Conservation (phyloP, 1,140 invertebrate species). For the Alviniconcha marisindica region DNA sequence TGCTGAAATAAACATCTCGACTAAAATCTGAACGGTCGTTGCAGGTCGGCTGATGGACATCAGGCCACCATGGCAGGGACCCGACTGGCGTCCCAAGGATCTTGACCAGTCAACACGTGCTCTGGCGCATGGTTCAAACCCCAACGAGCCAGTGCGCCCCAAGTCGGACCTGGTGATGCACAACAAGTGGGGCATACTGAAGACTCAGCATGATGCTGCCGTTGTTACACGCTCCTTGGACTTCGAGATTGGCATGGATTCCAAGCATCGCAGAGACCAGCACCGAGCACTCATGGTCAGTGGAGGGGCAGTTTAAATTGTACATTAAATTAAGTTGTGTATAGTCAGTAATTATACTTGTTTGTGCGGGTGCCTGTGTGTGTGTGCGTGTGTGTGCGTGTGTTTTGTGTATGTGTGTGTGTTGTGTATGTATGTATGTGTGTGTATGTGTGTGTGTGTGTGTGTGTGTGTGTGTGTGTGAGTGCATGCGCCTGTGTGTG, state of each 20-base stretch:
- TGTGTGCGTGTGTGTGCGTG: background rate
- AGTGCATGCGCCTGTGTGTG: too few relatives aligned
- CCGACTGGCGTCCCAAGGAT: conserved; percentile 67
- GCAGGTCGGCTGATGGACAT: conserved; percentile 56
- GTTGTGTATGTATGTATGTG: background rate
- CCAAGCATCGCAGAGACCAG: conserved; percentile 51
- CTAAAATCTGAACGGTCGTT: too few relatives aligned
- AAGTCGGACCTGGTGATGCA: conserved; percentile 58
- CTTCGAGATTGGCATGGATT: conserved; percentile 64
- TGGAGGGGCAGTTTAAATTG: too few relatives aligned
- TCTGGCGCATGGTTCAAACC: conserved; percentile 62
- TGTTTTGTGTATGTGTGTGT: background rate
- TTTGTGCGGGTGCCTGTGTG: background rate
- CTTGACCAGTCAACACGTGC: conserved; percentile 64
- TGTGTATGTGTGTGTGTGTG: background rate
- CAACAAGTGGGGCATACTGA: conserved; percentile 69
- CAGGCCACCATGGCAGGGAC: conserved; percentile 63
- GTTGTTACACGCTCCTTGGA: conserved; percentile 52
- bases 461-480: background rate
- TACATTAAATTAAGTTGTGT: background rate
- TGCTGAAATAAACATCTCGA: too few relatives aligned
- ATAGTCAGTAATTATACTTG: too few relatives aligned
- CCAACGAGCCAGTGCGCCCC: conserved; percentile 68
- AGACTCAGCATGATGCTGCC: conserved; percentile 47
- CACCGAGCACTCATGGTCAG: conserved; percentile 62